Evolutionary conservation across 1,140 invertebrate species (phyloP).

Genomic region (Tribolium madens): DNA sequence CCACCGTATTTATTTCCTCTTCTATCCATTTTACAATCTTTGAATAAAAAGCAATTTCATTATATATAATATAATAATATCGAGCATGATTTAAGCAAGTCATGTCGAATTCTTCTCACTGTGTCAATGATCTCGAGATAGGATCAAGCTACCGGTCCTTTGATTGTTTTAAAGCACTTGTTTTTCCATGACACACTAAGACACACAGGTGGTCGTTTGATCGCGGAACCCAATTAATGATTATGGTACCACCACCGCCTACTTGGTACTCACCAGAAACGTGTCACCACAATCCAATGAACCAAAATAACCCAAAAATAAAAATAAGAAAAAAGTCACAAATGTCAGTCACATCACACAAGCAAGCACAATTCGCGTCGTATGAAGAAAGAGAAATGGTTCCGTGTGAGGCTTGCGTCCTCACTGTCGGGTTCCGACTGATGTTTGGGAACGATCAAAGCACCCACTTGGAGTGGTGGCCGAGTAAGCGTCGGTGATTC

Average conservation of each 20-base stretch:
- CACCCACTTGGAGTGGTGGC: slow-evolving; percentile 44
- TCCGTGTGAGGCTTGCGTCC: too few species aligned
- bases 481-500: slow-evolving; percentile 39
- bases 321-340: slow-evolving; percentile 6
- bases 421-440: slow-evolving; percentile 43
- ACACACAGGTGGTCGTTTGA: slow-evolving; percentile 46
- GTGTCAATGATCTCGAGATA: slow-evolving; percentile 53
- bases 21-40: not conserved
- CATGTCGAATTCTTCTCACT: slow-evolving; percentile 47
- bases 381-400: too few species aligned
- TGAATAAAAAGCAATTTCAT: not conserved
- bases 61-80: not conserved
- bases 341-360: slow-evolving; percentile 40
- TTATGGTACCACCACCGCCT: not conserved
- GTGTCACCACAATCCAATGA: slow-evolving; percentile 19
- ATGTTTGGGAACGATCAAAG: slow-evolving; percentile 27
- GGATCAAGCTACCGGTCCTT: slow-evolving; percentile 51
- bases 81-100: slow-evolving; percentile 29
- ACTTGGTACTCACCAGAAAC: slow-evolving; percentile 20
- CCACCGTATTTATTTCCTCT: too few species aligned
- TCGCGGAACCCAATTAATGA: slow-evolving; percentile 8
- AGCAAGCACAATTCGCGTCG: too few species aligned
- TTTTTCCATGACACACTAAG: slow-evolving; percentile 41
- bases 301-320: slow-evolving; percentile 23
- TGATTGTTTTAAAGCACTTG: slow-evolving; percentile 50